Conservation (phyloP, 2,888 invertebrate species). For the Epistrophe eligans region DNA sequence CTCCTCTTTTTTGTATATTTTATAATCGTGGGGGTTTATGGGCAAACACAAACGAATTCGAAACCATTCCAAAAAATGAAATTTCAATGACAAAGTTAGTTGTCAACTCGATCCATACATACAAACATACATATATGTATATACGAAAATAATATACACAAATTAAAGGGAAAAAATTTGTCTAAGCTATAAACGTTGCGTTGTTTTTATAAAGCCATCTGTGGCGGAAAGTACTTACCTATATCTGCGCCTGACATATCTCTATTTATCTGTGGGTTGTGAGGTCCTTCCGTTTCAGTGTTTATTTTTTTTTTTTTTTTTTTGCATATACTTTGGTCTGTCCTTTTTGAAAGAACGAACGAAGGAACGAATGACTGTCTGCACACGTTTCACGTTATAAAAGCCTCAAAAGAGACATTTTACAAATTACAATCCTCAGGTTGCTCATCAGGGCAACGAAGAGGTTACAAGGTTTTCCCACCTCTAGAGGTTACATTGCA, state of each 20-base stretch:
- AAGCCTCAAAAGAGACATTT: conserved; percentile 67
- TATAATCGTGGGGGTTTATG: neutral
- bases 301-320: neutral
- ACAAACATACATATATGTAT: neutral
- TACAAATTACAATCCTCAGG: conserved; percentile 74
- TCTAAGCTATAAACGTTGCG: conserved; percentile 11
- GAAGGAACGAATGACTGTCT: conserved; percentile 34
- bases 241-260: conserved; percentile 29
- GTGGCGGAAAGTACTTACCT: conserved; percentile 13
- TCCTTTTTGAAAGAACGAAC: neutral
- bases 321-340: neutral
- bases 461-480: conserved; percentile 61
- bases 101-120: neutral
- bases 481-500: conserved; percentile 30
- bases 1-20: too few relatives aligned
- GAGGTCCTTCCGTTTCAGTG: conserved; percentile 8
- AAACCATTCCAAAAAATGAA: conserved; percentile 6
- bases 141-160: neutral
- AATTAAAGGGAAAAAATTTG: conserved; percentile 2
- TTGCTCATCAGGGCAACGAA: conserved; percentile 64
- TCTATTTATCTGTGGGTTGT: conserved; percentile 14
- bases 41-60: neutral
- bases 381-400: conserved; percentile 48
- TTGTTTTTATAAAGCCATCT: neutral
- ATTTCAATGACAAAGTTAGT: conserved; percentile 25